phyloP scores from a whole-genome alignment of 1,140 invertebrate species.

The Anadara kagoshimensis region DNA sequence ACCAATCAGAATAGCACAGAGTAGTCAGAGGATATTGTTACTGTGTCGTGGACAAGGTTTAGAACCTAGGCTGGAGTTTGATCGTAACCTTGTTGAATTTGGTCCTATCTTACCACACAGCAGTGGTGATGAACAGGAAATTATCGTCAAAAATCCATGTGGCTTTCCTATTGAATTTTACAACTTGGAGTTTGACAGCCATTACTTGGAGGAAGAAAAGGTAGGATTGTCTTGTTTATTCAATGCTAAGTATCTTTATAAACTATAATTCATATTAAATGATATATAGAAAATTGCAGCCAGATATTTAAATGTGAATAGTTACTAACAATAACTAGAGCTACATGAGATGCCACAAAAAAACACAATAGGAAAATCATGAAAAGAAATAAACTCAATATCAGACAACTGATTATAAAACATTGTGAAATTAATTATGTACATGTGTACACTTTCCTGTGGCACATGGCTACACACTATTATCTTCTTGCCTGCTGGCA shows the following conservation, averaged over 20 bases:
- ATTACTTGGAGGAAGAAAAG: constrained; percentile 74
- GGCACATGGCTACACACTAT: too few species aligned
- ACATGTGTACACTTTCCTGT: too few species aligned
- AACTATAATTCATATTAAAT: too few species aligned
- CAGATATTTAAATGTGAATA: too few species aligned
- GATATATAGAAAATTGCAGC: too few species aligned
- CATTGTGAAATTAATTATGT: too few species aligned
- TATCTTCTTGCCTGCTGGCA: too few species aligned
- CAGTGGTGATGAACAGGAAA: constrained; percentile 70
- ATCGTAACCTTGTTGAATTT: constrained; percentile 70
- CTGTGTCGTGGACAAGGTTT: constrained; percentile 70
- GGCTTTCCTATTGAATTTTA: constrained; percentile 73
- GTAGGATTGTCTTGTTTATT: constrained; percentile 38
- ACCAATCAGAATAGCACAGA: constrained; percentile 70
- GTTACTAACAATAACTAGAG: too few species aligned
- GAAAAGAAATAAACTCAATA: too few species aligned
- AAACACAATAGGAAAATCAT: too few species aligned
- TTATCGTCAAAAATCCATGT: constrained; percentile 72
- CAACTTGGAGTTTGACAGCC: constrained; percentile 72
- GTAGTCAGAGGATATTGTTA: constrained; percentile 71
- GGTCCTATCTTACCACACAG: constrained; percentile 73
- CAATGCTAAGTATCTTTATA: not conserved
- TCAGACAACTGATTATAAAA: too few species aligned
- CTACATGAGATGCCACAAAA: too few species aligned
- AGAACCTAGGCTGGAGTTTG: constrained; percentile 71